phyloP scores from a whole-genome alignment of 92 coral and sea anemone genomes.

The Porites rus region DNA sequence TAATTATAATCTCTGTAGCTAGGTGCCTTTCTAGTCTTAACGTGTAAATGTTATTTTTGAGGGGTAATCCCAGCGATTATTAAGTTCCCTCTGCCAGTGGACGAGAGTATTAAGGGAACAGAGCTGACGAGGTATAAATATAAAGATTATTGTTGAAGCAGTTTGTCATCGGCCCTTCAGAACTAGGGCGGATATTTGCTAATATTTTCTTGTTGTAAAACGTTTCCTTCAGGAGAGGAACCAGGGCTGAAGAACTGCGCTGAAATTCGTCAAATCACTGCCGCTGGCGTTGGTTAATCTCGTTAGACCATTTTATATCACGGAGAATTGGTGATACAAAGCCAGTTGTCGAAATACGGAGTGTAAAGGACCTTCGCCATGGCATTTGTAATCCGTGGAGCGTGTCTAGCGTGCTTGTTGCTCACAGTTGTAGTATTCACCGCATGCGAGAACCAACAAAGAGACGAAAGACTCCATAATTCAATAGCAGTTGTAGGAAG shows the following conservation, averaged over 20 bases:
- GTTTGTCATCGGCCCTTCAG: slow-evolving; percentile 30
- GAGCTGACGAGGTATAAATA: slow-evolving; percentile 29
- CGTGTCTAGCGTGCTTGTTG: slow-evolving; percentile 10
- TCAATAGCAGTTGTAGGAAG: slow-evolving; percentile 68
- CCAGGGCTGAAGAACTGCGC: background rate
- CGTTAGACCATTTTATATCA: slow-evolving; percentile 12
- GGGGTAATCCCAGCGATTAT: slow-evolving; percentile 22
- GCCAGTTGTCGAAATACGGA: background rate
- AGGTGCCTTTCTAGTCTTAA: slow-evolving; percentile 14
- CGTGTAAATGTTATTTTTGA: slow-evolving; percentile 20
- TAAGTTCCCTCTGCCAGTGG: slow-evolving; percentile 2
- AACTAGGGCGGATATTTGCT: slow-evolving; percentile 31
- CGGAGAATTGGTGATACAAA: background rate
- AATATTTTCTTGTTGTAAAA: slow-evolving; percentile 15
- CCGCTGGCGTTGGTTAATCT: background rate
- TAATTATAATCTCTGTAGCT: background rate
- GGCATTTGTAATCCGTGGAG: background rate
- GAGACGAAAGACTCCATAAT: slow-evolving; percentile 13
- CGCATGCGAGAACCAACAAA: slow-evolving; percentile 9
- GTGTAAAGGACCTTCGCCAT: slow-evolving; percentile 13
- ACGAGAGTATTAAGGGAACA: slow-evolving; percentile 21
- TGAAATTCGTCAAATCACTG: background rate
- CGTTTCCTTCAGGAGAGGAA: slow-evolving; percentile 20
- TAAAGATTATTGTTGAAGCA: slow-evolving; percentile 13
- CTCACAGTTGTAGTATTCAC: background rate